Percentiles rank a stretch among this genome's conserved stretches.
Conservation (phyloP, 1,140 invertebrate genomes). For the Daktulosphaira vitifoliae region DNA sequence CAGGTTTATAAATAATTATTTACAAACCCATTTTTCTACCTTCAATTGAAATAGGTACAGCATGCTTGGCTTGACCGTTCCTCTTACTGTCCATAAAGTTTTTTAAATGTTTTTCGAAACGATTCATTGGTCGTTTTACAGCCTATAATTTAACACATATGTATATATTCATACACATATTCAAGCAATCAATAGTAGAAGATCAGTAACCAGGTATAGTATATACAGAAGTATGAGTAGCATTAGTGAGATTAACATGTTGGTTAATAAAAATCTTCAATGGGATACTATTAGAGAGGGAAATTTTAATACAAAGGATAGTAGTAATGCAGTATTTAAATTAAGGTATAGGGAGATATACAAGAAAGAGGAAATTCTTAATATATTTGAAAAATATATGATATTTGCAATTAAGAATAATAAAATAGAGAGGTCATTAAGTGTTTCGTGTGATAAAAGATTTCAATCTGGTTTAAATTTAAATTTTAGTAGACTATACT, state of each 20-base stretch:
- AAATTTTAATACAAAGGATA: no score
- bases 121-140: slow-evolving; percentile 69
- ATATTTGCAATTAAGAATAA: not conserved
- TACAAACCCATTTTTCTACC: slow-evolving; percentile 89
- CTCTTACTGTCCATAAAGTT: slow-evolving; percentile 79
- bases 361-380: no score
- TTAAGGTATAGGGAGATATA: no score
- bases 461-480: not conserved
- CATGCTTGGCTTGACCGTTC: slow-evolving; percentile 62
- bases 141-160: slow-evolving; percentile 46
- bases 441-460: not conserved
- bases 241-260: no score
- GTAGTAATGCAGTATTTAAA: no score
- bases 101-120: slow-evolving; percentile 86
- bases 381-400: not conserved
- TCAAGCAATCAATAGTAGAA: no score
- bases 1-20: slow-evolving; percentile 34
- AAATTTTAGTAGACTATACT: no score
- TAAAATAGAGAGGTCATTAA: not conserved
- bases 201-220: no score
- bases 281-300: no score
- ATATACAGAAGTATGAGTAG: no score
- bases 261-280: no score
- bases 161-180: not conserved
- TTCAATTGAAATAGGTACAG: slow-evolving; percentile 90